phyloP scores from a whole-genome alignment of 64 coral and sea anemone species.

The Catalaphyllia jardinei region DNA sequence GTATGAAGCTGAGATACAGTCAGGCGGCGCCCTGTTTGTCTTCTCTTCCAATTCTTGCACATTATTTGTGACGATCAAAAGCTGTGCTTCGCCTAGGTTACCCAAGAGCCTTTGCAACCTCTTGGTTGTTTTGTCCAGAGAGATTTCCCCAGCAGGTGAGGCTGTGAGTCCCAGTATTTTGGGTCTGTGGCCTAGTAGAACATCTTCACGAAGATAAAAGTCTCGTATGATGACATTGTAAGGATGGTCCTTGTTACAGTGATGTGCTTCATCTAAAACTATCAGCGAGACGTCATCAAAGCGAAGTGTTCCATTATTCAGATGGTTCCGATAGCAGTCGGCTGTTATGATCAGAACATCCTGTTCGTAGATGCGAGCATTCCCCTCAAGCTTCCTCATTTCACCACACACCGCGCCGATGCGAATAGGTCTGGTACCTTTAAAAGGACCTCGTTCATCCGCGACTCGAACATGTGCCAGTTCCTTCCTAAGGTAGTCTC shows the following conservation, averaged over 20 bases:
- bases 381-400: conserved; percentile 85
- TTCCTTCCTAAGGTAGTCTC: conserved; percentile 79
- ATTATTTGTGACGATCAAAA: conserved; percentile 59
- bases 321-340: conserved; percentile 83
- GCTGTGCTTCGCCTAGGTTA: conserved; percentile 76
- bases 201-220: conserved; percentile 69
- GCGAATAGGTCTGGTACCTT: conserved; percentile 66
- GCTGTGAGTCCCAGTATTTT: conserved; percentile 83
- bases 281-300: conserved; percentile 84
- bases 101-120: conserved; percentile 72
- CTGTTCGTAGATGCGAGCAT: conserved; percentile 78
- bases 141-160: conserved; percentile 86
- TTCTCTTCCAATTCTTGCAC: conserved; percentile 61
- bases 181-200: conserved; percentile 45
- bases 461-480: conserved; percentile 58
- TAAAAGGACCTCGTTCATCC: conserved; percentile 30
- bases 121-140: conserved; percentile 82
- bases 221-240: conserved; percentile 89
- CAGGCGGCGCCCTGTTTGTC: conserved; percentile 58
- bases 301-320: conserved; percentile 82
- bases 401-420: conserved; percentile 93
- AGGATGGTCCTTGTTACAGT: conserved; percentile 95
- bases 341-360: conserved; percentile 91
- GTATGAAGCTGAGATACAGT: conserved; percentile 66
- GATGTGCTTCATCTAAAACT: conserved; percentile 89